phyloP scores from a whole-genome alignment of 2,113 vertebrate genomes.

The Bucco capensis region DNA sequence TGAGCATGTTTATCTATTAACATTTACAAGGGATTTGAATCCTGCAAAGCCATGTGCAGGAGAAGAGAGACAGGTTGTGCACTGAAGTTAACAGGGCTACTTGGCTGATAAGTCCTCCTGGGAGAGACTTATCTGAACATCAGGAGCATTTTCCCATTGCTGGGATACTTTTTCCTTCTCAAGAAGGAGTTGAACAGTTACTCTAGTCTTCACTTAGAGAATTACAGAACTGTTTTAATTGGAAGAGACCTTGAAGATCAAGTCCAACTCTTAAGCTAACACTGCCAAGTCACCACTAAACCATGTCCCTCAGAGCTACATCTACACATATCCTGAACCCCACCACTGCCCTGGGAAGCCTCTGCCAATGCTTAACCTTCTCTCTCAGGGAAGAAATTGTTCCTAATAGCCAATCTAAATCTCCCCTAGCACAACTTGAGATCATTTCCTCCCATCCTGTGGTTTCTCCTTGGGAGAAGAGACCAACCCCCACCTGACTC shows the following conservation, averaged over 20 bases:
- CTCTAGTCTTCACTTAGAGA: background rate
- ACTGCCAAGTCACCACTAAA: background rate
- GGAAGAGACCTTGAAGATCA: background rate
- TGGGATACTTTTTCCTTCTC: background rate
- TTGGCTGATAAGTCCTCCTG: background rate
- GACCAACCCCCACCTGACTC: background rate
- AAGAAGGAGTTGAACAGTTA: background rate
- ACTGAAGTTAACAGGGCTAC: background rate
- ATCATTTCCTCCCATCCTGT: background rate
- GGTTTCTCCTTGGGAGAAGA: background rate
- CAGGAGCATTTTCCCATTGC: background rate
- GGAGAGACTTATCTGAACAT: background rate
- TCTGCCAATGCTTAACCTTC: background rate
- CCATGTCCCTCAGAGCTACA: background rate
- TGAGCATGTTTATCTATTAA: background rate
- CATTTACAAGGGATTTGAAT: background rate
- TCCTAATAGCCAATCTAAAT: background rate
- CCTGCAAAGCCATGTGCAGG: fast-evolving
- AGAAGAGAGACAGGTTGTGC: background rate
- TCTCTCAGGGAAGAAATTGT: background rate
- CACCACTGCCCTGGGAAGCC: background rate
- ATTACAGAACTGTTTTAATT: background rate
- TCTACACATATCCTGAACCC: background rate
- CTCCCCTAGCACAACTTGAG: background rate
- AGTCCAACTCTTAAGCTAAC: background rate